A percentile compares a stretch with the other conserved stretches of the same genome.
Conservation (phyloP, 2,888 invertebrate species). For the Caenorhabditis virilis region DNA sequence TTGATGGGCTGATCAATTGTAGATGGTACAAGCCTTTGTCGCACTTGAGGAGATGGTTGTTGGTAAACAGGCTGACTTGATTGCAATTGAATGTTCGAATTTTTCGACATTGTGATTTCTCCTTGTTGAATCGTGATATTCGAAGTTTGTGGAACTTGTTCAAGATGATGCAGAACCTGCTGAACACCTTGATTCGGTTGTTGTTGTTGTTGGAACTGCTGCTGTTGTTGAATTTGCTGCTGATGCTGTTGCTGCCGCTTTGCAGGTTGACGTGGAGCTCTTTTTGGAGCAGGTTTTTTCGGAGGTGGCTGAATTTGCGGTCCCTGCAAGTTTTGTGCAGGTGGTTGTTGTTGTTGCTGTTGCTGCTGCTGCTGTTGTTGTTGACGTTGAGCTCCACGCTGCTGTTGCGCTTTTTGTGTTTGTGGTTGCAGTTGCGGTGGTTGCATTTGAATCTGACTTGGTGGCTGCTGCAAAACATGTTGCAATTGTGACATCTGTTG, state of each 20-base stretch:
- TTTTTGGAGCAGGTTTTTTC: too few species aligned
- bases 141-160: background rate
- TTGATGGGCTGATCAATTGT: too few species aligned
- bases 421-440: background rate
- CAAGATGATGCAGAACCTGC: background rate
- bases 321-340: too few species aligned
- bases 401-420: background rate
- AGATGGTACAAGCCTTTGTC: too few species aligned
- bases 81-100: background rate
- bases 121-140: background rate
- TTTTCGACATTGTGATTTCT: background rate
- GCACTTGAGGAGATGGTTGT: constrained; percentile 24
- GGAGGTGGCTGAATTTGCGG: too few species aligned
- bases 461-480: background rate
- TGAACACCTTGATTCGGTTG: background rate
- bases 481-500: background rate
- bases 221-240: background rate
- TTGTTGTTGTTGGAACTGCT: constrained; percentile 2
- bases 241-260: too few species aligned
- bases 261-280: too few species aligned
- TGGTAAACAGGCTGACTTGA: constrained; percentile 16
- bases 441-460: background rate
- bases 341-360: too few species aligned
- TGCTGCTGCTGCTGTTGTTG: background rate
- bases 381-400: background rate